These are phyloP conservation scores for Chironex yamaguchii DNA, from an alignment of 30 jellyfish, hydroid and myxozoan species.

Conservation along the genomic window DNA sequence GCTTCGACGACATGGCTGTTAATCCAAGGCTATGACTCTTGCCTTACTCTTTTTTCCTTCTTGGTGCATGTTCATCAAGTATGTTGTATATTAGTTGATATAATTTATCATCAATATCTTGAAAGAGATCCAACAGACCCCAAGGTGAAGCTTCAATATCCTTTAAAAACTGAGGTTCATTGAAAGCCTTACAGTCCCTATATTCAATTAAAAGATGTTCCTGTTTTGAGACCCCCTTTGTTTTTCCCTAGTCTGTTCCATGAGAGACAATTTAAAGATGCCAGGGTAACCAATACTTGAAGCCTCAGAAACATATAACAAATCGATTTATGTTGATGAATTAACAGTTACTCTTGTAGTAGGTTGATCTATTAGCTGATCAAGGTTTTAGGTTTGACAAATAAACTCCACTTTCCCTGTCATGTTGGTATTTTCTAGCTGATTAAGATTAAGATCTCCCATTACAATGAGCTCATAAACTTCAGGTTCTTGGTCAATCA, in stretches of 20 bases:
- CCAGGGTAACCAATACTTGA: neutral
- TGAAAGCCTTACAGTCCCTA: neutral
- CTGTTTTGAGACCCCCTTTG: neutral
- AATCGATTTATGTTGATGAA: neutral
- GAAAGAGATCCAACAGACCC: neutral
- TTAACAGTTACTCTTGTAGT: too few relatives aligned
- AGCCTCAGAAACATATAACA: neutral
- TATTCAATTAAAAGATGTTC: neutral
- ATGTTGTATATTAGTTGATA: neutral
- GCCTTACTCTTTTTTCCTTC: neutral
- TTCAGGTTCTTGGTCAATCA: neutral
- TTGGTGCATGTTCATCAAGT: neutral
- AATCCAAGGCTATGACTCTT: neutral
- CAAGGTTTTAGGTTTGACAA: neutral
- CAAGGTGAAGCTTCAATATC: neutral
- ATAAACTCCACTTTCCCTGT: too few relatives aligned
- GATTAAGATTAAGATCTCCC: neutral
- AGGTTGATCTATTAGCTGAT: neutral
- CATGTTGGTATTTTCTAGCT: too few relatives aligned
- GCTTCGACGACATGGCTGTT: neutral
- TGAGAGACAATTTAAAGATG: neutral
- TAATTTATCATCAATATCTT: neutral
- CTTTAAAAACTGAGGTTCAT: neutral
- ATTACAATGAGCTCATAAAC: neutral
- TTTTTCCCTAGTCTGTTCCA: neutral